These are phyloP conservation scores for Bombylius discolor DNA, from an alignment of 2,888 invertebrate genomes.

Conservation along the genomic window DNA sequence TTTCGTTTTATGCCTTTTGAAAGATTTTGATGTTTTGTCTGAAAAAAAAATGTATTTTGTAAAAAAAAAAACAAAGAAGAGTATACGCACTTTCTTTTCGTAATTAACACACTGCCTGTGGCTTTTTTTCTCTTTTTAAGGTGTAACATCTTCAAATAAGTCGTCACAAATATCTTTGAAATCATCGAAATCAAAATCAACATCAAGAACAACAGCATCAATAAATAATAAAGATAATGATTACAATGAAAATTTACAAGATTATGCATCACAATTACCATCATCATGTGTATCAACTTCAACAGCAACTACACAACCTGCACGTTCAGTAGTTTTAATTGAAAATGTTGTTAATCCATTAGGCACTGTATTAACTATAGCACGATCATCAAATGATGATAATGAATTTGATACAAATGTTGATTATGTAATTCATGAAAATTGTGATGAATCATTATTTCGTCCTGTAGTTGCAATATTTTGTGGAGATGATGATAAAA, in stretches of 20 bases:
- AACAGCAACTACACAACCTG: neutral
- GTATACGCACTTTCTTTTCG: neutral
- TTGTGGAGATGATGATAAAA: conserved; percentile 30
- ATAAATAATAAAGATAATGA: conserved; percentile 6
- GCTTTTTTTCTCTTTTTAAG: conserved; percentile 64
- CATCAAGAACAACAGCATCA: conserved; percentile 1
- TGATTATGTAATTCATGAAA: conserved; percentile 40
- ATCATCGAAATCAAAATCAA: neutral
- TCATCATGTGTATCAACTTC: neutral
- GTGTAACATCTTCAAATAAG: conserved; percentile 37
- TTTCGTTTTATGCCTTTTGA: neutral
- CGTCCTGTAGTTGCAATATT: conserved; percentile 47
- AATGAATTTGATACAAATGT: conserved; percentile 27
- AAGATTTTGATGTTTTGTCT: neutral
- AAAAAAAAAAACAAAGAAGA: conserved; percentile 14
- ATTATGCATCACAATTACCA: too few relatives aligned
- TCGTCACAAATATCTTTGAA: too few relatives aligned
- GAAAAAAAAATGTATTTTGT: conserved; percentile 2
- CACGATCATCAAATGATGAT: conserved; percentile 25
- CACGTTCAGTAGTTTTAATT: conserved; percentile 18
- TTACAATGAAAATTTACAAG: too few relatives aligned
- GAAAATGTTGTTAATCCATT: conserved; percentile 57
- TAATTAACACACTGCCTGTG: conserved; percentile 58
- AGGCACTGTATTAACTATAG: conserved; percentile 50
- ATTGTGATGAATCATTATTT: conserved; percentile 56